Evolutionary conservation across 2,797 vertebrate genomes (phyloP).

Genomic region (Pelochelys cantorii): DNA sequence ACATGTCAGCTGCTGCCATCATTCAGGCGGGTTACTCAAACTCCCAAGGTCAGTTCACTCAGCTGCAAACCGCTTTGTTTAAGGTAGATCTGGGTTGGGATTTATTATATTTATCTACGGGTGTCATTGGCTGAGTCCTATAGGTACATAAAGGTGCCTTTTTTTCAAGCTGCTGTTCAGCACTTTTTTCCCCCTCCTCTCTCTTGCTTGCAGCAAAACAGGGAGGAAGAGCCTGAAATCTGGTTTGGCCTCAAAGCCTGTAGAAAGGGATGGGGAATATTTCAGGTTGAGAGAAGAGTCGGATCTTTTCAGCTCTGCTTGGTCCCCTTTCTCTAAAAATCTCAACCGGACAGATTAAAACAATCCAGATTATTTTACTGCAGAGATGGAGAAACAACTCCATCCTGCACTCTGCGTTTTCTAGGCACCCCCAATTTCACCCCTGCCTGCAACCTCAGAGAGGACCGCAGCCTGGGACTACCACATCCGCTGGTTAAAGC

Average conservation of each 20-base stretch:
- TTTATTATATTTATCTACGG: constrained; percentile 55
- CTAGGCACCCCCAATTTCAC: neutral
- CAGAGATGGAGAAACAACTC: neutral
- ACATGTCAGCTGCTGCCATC: constrained; percentile 57
- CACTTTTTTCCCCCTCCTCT: neutral
- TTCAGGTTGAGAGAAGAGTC: neutral
- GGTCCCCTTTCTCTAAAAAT: neutral
- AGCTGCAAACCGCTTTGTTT: constrained; percentile 6
- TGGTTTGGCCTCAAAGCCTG: neutral
- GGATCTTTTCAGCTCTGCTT: neutral
- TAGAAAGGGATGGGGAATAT: neutral
- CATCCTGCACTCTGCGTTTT: neutral
- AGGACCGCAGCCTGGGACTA: neutral
- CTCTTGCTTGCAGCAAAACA: neutral
- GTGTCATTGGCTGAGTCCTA: constrained; percentile 25
- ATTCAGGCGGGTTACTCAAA: constrained; percentile 12
- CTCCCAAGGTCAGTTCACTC: constrained; percentile 28
- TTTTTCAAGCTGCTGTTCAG: neutral
- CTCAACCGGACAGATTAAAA: neutral
- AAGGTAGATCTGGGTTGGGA: constrained; percentile 13
- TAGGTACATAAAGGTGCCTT: constrained; percentile 36
- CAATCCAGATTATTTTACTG: neutral
- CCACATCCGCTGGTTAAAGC: neutral
- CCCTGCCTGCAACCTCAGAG: neutral
- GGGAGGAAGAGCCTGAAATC: neutral